Evolutionary conservation across 1,140 invertebrate genomes (phyloP).

Genomic region (Araneus ventricosus): DNA sequence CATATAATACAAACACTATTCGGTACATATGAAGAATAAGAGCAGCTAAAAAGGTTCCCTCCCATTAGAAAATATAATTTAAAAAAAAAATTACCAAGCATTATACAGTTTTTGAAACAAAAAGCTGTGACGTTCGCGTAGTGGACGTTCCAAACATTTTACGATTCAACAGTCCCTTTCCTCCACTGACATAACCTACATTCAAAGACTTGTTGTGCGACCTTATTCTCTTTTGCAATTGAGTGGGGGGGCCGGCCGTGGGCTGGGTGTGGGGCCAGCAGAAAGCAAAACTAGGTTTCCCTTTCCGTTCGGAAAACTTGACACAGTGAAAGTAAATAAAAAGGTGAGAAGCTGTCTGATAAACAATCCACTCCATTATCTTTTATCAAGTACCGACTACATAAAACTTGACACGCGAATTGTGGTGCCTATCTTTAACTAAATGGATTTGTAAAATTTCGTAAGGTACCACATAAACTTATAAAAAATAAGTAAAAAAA

Average conservation of each 20-base stretch:
- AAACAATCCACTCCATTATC: not conserved
- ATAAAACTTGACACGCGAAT: not conserved
- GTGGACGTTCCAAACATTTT: not conserved
- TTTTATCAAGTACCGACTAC: not conserved
- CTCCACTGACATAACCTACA: conserved; percentile 33
- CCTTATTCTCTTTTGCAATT: conserved; percentile 22
- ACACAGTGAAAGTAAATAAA: conserved; percentile 26
- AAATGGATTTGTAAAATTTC: too few species aligned
- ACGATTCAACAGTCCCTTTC: not conserved
- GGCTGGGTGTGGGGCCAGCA: too few species aligned
- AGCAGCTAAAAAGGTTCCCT: too few species aligned
- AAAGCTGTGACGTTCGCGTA: not conserved
- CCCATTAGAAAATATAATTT: not conserved
- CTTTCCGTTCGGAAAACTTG: conserved; percentile 11
- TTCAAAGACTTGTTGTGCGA: conserved; percentile 34
- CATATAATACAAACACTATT: too few species aligned
- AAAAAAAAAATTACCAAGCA: not conserved
- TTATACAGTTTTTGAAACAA: not conserved
- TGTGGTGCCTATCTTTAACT: not conserved
- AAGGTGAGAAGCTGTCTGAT: not conserved
- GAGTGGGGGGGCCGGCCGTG: too few species aligned
- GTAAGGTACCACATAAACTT: too few species aligned
- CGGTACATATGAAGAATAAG: too few species aligned
- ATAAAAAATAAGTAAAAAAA: too few species aligned
- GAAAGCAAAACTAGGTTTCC: conserved; percentile 44